Evolutionary conservation across 1,140 invertebrate genomes (phyloP), one percentile per base, ranked within the genome.

Genomic region (Physella acuta): DNA sequence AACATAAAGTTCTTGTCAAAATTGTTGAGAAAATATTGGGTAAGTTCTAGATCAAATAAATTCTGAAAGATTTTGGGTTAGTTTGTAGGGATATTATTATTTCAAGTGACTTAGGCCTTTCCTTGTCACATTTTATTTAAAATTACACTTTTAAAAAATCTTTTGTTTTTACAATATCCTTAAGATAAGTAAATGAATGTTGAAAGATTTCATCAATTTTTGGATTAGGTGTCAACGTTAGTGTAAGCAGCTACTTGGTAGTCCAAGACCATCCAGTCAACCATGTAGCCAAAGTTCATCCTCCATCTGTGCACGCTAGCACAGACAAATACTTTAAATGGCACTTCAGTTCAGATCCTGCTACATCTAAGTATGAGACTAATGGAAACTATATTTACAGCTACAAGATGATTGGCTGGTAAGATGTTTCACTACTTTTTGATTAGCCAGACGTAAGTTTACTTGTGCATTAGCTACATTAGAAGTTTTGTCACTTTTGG

Each of bases 261-360:
- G 39, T 26, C 8, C n/a, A 31, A 34, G 64, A 52, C 5, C 17
- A 67, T 31, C 30, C 17, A 20, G 34, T 49, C 14, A 17, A 26
- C 20, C 39, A 36, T 49, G 31, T 33, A n/a, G 64, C 64, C 26
- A 51, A 17, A 2, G 36, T 67, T 20, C 30, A 55, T 56, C 64
- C 64, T 37, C 51, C 64, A 2, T 67, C 64, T 28, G 64, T 52
- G n/a, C n/a, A 67, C n/a, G n/a, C n/a, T n/a, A n/a, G n/a, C n/a
- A n/a, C 26, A 26, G 30, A 33, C n/a, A 3, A 24, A 14, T 26
- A 11, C 2, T 63, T 49, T 51, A 28, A 39, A 28, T 63, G 61
- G 61, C 17, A 17, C n/a, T 51, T 63, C 61, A 51, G 37, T n/a
- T 34, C 36, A 51, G 33, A 60, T n/a, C 33, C 33, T 36, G 5